Percentiles rank a stretch among this genome's conserved stretches.
Conservation (phyloP, 1,140 invertebrate genomes). For the Tetramorium simillimum region DNA sequence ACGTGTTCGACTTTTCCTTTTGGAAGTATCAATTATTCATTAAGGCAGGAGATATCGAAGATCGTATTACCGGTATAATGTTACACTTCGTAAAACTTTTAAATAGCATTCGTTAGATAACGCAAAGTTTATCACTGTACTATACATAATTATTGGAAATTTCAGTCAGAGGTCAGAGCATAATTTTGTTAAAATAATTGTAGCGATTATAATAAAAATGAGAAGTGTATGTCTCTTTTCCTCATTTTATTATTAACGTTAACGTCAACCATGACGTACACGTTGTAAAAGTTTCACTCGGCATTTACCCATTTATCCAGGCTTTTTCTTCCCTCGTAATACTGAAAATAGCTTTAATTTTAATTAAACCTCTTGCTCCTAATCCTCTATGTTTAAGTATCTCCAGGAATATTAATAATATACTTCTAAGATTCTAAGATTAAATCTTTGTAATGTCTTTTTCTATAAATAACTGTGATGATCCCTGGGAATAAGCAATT, state of each 20-base stretch:
- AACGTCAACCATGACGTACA: conserved; percentile 29
- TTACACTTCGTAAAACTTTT: conserved; percentile 4
- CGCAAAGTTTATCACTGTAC: neutral
- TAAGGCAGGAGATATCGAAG: neutral
- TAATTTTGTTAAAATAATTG: conserved; percentile 16
- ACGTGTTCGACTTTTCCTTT: neutral
- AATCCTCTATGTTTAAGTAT: conserved; percentile 29
- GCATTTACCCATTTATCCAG: conserved; percentile 5
- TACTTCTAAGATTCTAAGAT: conserved; percentile 26
- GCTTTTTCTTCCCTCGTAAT: neutral
- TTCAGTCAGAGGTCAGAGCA: neutral
- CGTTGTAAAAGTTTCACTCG: neutral
- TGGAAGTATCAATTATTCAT: conserved; percentile 31
- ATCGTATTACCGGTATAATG: neutral
- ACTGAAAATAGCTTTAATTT: conserved; percentile 47
- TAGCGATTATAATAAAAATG: neutral
- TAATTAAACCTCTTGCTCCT: conserved; percentile 19
- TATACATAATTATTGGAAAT: neutral
- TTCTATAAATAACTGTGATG: neutral
- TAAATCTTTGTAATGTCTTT: neutral
- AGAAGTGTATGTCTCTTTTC: neutral
- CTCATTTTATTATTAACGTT: conserved; percentile 30
- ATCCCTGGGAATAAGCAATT: neutral
- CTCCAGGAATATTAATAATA: conserved; percentile 9
- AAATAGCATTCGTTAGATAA: neutral